These are phyloP conservation scores for Pholis gunnellus DNA, from an alignment of 2,113 vertebrate species.

Conservation along the genomic window DNA sequence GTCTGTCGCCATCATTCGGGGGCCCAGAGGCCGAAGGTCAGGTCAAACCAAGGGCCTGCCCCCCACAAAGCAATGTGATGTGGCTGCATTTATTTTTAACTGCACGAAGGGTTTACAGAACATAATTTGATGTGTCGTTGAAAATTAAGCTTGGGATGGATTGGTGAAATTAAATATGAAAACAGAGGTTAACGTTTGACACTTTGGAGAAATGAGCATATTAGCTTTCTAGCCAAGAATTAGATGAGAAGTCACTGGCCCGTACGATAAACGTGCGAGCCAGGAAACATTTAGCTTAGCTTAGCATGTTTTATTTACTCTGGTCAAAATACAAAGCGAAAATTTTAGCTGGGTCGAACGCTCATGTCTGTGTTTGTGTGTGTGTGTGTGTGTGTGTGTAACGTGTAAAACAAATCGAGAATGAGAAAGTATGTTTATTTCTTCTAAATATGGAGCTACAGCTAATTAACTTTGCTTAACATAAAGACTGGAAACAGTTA, in stretches of 20 bases:
- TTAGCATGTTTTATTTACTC: neutral
- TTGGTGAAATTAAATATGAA: neutral
- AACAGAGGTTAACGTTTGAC: neutral
- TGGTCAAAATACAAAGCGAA: no score
- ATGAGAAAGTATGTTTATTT: no score
- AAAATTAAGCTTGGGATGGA: neutral
- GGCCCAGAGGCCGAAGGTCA: conserved; percentile 63
- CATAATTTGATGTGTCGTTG: conserved; percentile 17
- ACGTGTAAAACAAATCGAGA: no score
- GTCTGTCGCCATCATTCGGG: conserved; percentile 48
- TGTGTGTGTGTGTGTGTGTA: no score
- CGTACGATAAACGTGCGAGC: neutral
- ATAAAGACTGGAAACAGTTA: neutral
- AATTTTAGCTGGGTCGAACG: no score
- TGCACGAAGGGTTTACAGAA: neutral
- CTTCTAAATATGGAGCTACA: neutral
- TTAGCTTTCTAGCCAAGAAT: neutral
- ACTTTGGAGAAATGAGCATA: neutral
- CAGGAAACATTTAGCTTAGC: neutral
- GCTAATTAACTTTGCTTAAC: neutral
- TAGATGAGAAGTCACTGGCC: neutral
- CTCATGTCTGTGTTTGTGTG: no score
- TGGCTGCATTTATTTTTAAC: conserved; percentile 25
- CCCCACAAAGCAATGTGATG: conserved; percentile 51
- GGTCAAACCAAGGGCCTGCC: conserved; percentile 39